Evolutionary conservation across 1,140 invertebrate species (phyloP), one percentile per base, ranked within the genome.

Genomic region (Pogonomyrmex californicus): DNA sequence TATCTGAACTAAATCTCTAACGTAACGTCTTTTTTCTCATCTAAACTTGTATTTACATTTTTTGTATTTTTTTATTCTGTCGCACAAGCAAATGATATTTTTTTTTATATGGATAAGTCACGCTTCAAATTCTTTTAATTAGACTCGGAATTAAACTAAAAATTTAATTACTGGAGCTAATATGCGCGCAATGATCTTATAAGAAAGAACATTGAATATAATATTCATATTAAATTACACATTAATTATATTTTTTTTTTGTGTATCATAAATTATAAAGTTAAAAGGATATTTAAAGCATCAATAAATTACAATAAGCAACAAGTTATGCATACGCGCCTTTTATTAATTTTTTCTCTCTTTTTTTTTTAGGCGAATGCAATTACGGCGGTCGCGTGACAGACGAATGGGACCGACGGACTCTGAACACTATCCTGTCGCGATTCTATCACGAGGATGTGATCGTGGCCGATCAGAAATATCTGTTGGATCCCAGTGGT

Each of bases 341-440:
- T 17, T 36, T 38, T 33, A 23, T 44, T 58, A 23, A 23, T 23
- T 23, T 23, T 23, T 23, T 23, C 23, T 38, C 23, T 36, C 12
- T 87, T 86, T 85, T 23, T 44, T 75, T 36, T 65, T 81, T 89
- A 63, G 99, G 98, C 47, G 99, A 99, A 95, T 99, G 99, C 94
- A 99, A 99, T 96, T 99, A 99, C 93, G 99, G 99, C 33, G 99
- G 99, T 0, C 96, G 98, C 88, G 98, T 99, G 5, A 99, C 98
- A 0, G 99, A 99, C 94, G 98, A 99, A 93, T 99, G 98, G 98
- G 99, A 99, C 96, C 96, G 98, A 68, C 96, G 98, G 66, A 98
- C 97, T 12, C 95, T 99, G 63, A 97, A 96, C 88, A 99, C 98
- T 30, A 97, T 98, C 87, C 96, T 99, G 33, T 96, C 96, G 88